Conservation (phyloP, 2,797 vertebrate genomes). For the Intellagama lesueurii region DNA sequence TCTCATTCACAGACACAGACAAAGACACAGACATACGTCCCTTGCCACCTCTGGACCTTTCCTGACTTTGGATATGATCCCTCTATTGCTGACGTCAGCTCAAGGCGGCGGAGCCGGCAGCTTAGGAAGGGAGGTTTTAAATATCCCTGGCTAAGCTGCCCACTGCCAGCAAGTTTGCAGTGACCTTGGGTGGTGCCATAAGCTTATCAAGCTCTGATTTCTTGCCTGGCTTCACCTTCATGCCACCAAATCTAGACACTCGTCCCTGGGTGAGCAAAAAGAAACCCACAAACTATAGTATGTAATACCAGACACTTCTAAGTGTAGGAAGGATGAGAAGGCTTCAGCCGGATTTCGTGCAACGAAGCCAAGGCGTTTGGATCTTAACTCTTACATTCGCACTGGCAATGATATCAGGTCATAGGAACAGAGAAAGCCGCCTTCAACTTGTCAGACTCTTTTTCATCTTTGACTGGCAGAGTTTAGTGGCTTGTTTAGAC, state of each 20-base stretch:
- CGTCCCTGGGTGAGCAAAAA: background rate
- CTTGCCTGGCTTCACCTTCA: background rate
- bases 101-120: constrained; percentile 1
- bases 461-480: too few relatives aligned
- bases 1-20: background rate
- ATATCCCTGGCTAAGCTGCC: constrained; percentile 41
- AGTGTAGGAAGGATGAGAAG: too few relatives aligned
- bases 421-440: too few relatives aligned
- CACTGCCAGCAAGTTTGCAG: constrained; percentile 21
- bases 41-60: background rate
- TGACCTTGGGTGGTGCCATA: constrained; percentile 34
- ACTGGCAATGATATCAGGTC: too few relatives aligned
- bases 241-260: background rate
- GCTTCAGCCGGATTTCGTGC: too few relatives aligned
- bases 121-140: constrained; percentile 40
- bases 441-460: too few relatives aligned
- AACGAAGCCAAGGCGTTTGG: too few relatives aligned
- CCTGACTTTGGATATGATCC: constrained; percentile 18
- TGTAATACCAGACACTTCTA: too few relatives aligned
- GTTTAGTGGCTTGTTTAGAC: too few relatives aligned
- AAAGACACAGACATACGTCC: background rate
- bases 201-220: constrained; percentile 20
- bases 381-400: too few relatives aligned
- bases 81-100: constrained; percentile 33
- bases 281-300: too few relatives aligned